Evolutionary conservation across 37 sponge, comb jelly and placozoan genomes (phyloP).

Genomic region (Agelas oroides): DNA sequence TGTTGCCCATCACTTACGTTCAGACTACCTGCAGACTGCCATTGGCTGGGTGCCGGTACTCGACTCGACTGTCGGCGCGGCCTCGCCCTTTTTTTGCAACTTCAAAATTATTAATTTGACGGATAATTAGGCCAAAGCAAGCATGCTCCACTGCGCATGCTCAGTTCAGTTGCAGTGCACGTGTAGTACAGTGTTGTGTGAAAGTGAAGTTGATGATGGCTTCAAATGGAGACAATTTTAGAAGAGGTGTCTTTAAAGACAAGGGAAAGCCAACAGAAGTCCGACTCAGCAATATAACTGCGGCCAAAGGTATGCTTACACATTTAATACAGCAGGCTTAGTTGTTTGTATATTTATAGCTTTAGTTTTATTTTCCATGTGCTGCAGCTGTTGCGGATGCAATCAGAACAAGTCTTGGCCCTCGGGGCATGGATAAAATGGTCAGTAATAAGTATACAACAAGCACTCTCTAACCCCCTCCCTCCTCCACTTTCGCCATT

Average conservation of each 20-base stretch:
- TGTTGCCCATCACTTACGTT: slow-evolving; percentile 40
- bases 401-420: slow-evolving; percentile 98
- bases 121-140: too few species aligned
- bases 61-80: too few species aligned
- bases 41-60: too few species aligned
- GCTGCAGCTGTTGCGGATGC: slow-evolving; percentile 96
- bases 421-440: slow-evolving; percentile 99
- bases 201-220: too few species aligned
- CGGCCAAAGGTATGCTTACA: slow-evolving; percentile 85
- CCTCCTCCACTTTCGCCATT: not conserved
- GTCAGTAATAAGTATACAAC: slow-evolving; percentile 11
- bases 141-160: too few species aligned
- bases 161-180: too few species aligned
- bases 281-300: slow-evolving; percentile 92
- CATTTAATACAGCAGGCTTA: not conserved
- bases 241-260: slow-evolving; percentile 72
- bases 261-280: slow-evolving; percentile 92
- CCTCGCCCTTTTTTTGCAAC: too few species aligned
- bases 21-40: too few species aligned
- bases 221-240: not conserved
- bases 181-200: too few species aligned
- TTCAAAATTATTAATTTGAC: too few species aligned
- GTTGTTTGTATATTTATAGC: not conserved
- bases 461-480: not conserved
- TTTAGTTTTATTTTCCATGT: not conserved